Conservation (phyloP, 2,888 invertebrate genomes). For the Eueremaeus valkanovi region DNA sequence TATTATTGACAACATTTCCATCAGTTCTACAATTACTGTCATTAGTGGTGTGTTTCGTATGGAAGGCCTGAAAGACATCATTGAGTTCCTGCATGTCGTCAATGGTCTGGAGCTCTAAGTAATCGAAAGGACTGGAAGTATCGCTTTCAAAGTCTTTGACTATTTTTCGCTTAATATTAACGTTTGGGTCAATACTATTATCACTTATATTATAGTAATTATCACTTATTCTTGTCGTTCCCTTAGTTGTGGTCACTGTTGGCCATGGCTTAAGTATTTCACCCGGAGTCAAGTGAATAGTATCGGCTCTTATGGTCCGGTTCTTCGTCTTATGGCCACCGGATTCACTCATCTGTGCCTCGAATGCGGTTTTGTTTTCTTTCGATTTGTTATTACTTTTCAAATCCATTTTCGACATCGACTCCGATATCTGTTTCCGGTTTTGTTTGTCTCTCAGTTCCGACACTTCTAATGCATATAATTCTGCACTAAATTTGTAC, state of each 20-base stretch:
- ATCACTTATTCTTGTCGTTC: background rate
- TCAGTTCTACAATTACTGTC: slow-evolving; percentile 2
- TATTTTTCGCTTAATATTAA: slow-evolving; percentile 4
- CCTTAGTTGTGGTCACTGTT: too few species aligned
- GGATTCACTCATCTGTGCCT: too few species aligned
- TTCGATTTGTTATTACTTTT: background rate
- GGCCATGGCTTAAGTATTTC: slow-evolving; percentile 40
- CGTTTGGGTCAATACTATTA: slow-evolving; percentile 20
- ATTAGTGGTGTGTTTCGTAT: background rate
- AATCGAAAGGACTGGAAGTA: slow-evolving; percentile 88
- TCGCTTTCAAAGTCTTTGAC: slow-evolving; percentile 77
- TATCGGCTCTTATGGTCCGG: background rate
- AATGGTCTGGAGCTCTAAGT: slow-evolving; percentile 82
- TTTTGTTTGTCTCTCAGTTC: slow-evolving; percentile 30
- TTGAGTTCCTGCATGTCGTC: slow-evolving; percentile 88
- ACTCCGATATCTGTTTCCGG: slow-evolving; percentile 16
- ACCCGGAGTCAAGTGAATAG: slow-evolving; percentile 31
- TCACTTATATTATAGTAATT: slow-evolving; percentile 22
- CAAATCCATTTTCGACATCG: background rate
- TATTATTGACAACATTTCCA: background rate
- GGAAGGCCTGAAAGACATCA: slow-evolving; percentile 60
- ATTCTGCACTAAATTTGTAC: slow-evolving; percentile 40
- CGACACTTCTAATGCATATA: slow-evolving; percentile 33
- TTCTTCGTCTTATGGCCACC: background rate
- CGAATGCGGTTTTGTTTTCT: background rate